Base-by-base conservation (phyloP, 1,140 invertebrate genomes). In the Drosophila suzukii region DNA sequence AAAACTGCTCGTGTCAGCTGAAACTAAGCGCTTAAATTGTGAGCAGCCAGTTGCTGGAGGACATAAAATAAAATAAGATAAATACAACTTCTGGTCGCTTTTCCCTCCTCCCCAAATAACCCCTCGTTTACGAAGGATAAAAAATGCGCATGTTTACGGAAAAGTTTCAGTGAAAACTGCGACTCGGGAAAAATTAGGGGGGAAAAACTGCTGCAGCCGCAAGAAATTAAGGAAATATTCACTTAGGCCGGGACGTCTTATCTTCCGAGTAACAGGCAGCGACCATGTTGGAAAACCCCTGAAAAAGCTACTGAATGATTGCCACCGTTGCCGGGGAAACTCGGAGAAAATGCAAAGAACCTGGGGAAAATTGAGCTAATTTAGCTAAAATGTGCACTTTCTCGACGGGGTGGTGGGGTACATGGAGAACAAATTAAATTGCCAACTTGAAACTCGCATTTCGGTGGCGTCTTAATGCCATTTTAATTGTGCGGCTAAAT, bases 401-500 rank as follows among this genome's bases (percentile, higher is more conserved):
- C 10, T 17, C 1, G 8, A 51, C 10, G 41, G 11, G 41, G 17
- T 30, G 20, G 20, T 30, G 51, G 44, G 44, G 7, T n/a, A 10
- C 4, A 12, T 32, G 46, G 10, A 15, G 36, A 11, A 27, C 1
- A 41, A 70, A 76, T 70, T 57, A 78, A 77, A 71, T 78, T 70
- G 75, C 65, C 46, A 71, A 54, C 75, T 20, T 71, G 75, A 54
- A 63, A 77, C 49, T 62, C 58, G 51, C 74, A 78, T 77, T 78
- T 78, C 39, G 46, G 46, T 61, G 70, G 70, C 61, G 62, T 72
- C 71, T 83, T 88, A 88, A 88, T 88, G 76, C 72, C 67, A 63
- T 80, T 88, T 88, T 88, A 88, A 88, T 88, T 89, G 83, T 80
- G 76, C 84, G 62, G 84, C 56, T 68, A 74, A 83, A 88, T 77